Evolutionary conservation across 1,140 invertebrate genomes (phyloP), one percentile per base, ranked within the genome.

Genomic region (Dufourea novaeangliae): DNA sequence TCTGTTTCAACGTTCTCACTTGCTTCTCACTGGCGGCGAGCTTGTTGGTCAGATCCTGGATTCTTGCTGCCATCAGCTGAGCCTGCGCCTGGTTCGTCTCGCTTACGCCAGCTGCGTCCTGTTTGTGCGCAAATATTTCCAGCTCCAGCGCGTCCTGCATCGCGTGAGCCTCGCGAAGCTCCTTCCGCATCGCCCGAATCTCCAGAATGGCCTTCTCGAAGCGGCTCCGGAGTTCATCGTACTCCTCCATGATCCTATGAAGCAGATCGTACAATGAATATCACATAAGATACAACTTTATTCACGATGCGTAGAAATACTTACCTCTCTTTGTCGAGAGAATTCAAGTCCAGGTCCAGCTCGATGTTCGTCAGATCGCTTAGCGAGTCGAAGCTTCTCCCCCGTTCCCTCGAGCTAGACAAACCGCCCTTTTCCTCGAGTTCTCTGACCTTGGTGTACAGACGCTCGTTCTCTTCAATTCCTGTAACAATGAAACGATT

Each of bases 31-130:
- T 96, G 1, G 94, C 93, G 5, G 94, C 95, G 29, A 97, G 92
- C 90, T 98, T 98, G 41, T 94, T 94, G 0, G 97, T 97, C 44
- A 98, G 90, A 89, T 98, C 97, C 87, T 97, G 95, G 52, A 98
- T 95, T 34, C 97, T 94, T n/a, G 95, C 95, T 1, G 95, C 96
- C 96, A 97, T 96, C 72, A 97, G 90, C 59, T 95, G 94, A 27
- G 96, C 93, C 89, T 97, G 96, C 0, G 95, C 94, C 70, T 95
- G 94, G 84, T 96, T 95, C 72, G 95, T 94, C 78, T 95, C 94
- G 79, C 95, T 95, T 54, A 94, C 90, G 6, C 95, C 89, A 76
- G 95, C 94, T 78, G 96, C 92, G 86, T 97, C 96, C 87, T 96
- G 95, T 62, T 95, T 94, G 44, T 97, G 92, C 41, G 95, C 95